Evolutionary conservation across 2,888 invertebrate genomes (phyloP).

Genomic region (Lasius fuliginosus): DNA sequence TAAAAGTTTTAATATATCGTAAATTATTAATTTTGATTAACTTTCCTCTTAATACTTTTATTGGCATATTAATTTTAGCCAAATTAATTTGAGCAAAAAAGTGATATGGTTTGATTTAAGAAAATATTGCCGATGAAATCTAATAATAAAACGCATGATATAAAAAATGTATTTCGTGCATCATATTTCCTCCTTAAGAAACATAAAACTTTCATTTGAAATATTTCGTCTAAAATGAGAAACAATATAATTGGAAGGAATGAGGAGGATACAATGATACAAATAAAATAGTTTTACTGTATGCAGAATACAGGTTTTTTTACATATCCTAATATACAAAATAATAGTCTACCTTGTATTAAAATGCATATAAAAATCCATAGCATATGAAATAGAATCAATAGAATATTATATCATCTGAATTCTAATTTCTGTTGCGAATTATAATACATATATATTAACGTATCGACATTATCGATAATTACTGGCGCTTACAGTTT

Average conservation of each 20-base stretch:
- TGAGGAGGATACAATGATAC: neutral
- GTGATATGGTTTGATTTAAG: neutral
- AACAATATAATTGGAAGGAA: neutral
- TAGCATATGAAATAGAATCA: neutral
- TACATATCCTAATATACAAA: neutral
- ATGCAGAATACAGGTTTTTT: neutral
- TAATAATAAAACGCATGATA: neutral
- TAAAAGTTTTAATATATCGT: neutral
- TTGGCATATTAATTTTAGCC: neutral
- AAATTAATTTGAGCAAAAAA: neutral
- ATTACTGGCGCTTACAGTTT: no score
- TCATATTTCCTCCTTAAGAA: neutral
- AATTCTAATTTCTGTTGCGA: neutral
- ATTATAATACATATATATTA: neutral
- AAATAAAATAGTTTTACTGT: neutral
- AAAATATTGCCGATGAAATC: neutral
- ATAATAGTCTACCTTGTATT: neutral
- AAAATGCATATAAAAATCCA: constrained; percentile 19
- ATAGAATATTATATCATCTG: neutral
- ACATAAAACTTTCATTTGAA: neutral
- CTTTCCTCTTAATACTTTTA: neutral
- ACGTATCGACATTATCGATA: no score
- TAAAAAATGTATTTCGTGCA: neutral
- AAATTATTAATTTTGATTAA: neutral
- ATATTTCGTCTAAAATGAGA: neutral